Evolutionary conservation across 35 echinoderm and acorn worm genomes (phyloP), one percentile per base, ranked within the genome.

Genomic region (Apostichopus japonicus): DNA sequence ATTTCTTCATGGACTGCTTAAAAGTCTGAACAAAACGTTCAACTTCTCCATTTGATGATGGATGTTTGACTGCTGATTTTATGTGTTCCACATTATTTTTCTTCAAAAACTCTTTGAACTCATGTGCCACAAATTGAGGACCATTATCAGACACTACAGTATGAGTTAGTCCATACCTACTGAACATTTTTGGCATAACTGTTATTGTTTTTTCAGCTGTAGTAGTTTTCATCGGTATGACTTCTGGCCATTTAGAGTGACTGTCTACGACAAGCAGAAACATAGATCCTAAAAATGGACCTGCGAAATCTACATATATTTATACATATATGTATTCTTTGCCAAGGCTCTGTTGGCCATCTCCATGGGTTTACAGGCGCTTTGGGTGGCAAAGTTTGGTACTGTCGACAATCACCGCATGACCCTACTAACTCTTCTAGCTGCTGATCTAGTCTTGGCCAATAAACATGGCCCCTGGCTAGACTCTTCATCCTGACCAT

Each of bases 261-360:
- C 56, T 81, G 71, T 95, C 87, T 7, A 83, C 55, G 16, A 83
- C 16, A 7, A 83, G 51, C 21, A 95, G 83, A 23, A 77, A 71
- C 58, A 76, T 72, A 3, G 87, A 13, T 58, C 6, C 56, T 11
- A 8, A 58, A 58, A 58, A 58, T 58, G 56, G 56, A 8, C 56
- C 77, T 16, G 90, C 94, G 79, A 54, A 95, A 51, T 95, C 94
- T 58, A 95, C 51, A 63, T n/a, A n/a, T n/a, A n/a, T n/a, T n/a
- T n/a, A n/a, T n/a, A n/a, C n/a, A n/a, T n/a, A n/a, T n/a, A n/a
- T 93, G 94, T 7, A 95, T 79, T 33, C 94, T 83, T 79, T 75
- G 73, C 82, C 91, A 95, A 15, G 23, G 17, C 33, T 54, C 19
- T 13, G 11, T 78, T 56, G 94, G 91, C 91, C 94, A 95, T 25